Evolutionary conservation across 1,140 invertebrate species (phyloP).

Genomic region (Nymphalis io): DNA sequence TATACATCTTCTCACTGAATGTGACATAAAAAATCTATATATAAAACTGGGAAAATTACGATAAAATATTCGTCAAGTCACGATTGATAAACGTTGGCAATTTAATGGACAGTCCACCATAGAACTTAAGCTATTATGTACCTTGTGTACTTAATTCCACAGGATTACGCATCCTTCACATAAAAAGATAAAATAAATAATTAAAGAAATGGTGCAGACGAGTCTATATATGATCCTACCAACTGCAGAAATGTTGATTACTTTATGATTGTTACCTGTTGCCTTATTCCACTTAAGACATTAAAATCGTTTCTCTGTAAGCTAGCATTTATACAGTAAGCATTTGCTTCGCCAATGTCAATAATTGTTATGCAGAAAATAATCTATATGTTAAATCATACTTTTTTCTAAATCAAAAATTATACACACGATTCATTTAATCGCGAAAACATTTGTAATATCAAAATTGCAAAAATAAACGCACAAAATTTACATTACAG

Average conservation of each 20-base stretch:
- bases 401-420: neutral
- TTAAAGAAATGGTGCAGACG: neutral
- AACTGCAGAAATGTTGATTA: constrained; percentile 1
- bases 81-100: no score
- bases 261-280: neutral
- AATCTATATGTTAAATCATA: neutral
- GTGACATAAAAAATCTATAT: constrained; percentile 9
- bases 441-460: no score
- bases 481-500: no score
- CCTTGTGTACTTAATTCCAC: neutral
- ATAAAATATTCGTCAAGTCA: no score
- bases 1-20: constrained; percentile 44
- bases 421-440: no score
- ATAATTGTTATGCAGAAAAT: neutral
- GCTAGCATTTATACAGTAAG: neutral
- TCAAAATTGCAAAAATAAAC: no score
- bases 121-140: no score
- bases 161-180: neutral
- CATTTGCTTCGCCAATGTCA: neutral
- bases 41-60: no score
- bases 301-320: neutral
- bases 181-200: no score
- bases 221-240: neutral
- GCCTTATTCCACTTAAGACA: neutral
- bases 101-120: no score